Evolutionary conservation across 2,113 vertebrate species (phyloP).

Genomic region (Podarcis muralis): DNA sequence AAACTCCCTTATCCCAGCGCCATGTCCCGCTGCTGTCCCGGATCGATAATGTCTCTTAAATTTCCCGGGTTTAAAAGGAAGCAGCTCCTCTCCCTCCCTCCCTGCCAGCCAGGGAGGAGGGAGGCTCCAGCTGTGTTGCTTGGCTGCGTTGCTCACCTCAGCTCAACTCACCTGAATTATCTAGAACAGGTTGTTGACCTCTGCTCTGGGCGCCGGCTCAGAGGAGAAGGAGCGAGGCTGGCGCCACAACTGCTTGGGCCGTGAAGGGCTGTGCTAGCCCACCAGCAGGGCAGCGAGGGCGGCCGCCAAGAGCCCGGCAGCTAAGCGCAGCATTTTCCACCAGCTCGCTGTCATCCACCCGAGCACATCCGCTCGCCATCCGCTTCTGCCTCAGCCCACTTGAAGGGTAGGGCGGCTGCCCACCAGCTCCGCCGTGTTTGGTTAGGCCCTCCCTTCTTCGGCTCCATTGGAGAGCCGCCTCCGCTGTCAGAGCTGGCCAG

Average conservation of each 20-base stretch:
- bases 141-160: no score
- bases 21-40: no score
- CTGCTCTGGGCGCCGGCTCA: constrained; percentile 66
- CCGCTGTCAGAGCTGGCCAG: neutral
- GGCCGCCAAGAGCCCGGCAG: constrained; percentile 72
- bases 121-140: no score
- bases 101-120: no score
- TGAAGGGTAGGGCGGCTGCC: neutral
- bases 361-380: neutral
- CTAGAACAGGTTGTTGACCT: constrained; percentile 82
- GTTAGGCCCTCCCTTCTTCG: neutral
- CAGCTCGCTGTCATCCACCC: neutral
- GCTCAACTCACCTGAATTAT: constrained; percentile 83
- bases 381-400: neutral
- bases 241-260: constrained; percentile 47
- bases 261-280: constrained; percentile 77
- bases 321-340: constrained; percentile 44
- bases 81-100: no score
- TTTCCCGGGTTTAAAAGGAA: no score
- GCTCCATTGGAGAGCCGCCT: neutral
- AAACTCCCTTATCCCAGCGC: no score
- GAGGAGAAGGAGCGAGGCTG: constrained; percentile 55
- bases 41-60: no score
- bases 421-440: neutral
- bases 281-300: constrained; percentile 79